Conservation (phyloP, 2,113 vertebrate species). For the Caloenas nicobarica region DNA sequence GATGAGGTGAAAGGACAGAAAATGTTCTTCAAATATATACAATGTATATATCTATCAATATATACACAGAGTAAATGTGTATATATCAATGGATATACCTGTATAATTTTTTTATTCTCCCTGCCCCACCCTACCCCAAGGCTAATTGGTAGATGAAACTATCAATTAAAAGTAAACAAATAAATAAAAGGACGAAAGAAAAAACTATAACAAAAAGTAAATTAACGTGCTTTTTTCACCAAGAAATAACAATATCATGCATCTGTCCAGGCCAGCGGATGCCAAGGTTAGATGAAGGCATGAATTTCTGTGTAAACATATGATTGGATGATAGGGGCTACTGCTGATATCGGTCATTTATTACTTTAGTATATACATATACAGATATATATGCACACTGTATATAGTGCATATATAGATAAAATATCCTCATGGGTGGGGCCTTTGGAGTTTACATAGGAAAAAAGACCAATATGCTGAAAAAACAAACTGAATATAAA, state of each 20-base stretch:
- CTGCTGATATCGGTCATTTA: conserved; percentile 80
- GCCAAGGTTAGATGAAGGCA: conserved; percentile 82
- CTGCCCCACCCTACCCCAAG: conserved; percentile 72
- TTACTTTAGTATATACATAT: conserved; percentile 34
- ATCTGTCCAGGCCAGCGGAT: conserved; percentile 79
- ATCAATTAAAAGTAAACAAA: conserved; percentile 70
- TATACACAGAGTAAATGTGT: conserved; percentile 51
- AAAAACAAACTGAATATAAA: conserved; percentile 34
- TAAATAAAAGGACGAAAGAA: conserved; percentile 55
- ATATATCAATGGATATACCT: conserved; percentile 79
- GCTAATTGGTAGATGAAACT: conserved; percentile 81
- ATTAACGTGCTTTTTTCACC: conserved; percentile 71
- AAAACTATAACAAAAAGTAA: conserved; percentile 69
- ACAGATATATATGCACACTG: conserved; percentile 26
- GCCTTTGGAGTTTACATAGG: conserved; percentile 17
- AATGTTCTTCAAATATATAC: conserved; percentile 81
- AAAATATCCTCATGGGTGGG: conserved; percentile 22
- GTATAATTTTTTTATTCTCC: conserved; percentile 76
- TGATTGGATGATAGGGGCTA: conserved; percentile 85
- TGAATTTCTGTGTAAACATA: conserved; percentile 97
- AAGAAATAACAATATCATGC: conserved; percentile 80
- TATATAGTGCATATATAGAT: conserved; percentile 30
- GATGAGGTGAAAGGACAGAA: conserved; percentile 92
- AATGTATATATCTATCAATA: conserved; percentile 73
- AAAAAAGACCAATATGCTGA: conserved; percentile 19